Percentiles rank a stretch among this genome's conserved stretches.
These are phyloP conservation scores for Propithecus coquereli DNA, from an alignment of 2,113 vertebrate species.

Conservation along the genomic window DNA sequence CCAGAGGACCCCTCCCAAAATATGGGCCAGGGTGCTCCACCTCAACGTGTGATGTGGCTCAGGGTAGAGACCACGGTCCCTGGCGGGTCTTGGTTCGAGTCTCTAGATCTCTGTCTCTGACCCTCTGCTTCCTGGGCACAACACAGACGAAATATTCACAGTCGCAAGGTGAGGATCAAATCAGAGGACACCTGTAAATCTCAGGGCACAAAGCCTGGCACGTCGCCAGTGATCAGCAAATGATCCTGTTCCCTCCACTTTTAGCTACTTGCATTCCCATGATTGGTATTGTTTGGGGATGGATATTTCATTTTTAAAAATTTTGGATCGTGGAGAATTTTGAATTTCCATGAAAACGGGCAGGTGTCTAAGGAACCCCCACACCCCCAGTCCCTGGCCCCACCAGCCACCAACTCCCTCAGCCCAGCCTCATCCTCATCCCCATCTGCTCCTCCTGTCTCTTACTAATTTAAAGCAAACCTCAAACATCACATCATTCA, in stretches of 20 bases:
- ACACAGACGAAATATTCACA: fast-evolving
- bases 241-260: no score
- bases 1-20: not conserved
- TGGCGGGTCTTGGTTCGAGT: not conserved
- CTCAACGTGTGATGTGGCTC: fast-evolving
- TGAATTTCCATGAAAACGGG: not conserved
- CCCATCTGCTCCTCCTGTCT: fast-evolving
- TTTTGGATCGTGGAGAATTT: not conserved
- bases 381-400: not conserved
- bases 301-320: not conserved
- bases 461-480: not conserved
- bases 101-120: not conserved
- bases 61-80: not conserved
- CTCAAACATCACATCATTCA: not conserved
- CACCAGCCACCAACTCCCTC: fast-evolving
- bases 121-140: not conserved
- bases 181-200: fast-evolving
- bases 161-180: fast-evolving
- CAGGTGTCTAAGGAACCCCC: not conserved
- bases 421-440: fast-evolving
- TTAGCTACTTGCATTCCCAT: no score
- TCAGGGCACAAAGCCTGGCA: not conserved
- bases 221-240: not conserved
- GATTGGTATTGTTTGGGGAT: not conserved
- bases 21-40: fast-evolving